Evolutionary conservation across 2,797 vertebrate genomes (phyloP), one percentile per base, ranked within the genome.

Genomic region (Xenentodon cancila): DNA sequence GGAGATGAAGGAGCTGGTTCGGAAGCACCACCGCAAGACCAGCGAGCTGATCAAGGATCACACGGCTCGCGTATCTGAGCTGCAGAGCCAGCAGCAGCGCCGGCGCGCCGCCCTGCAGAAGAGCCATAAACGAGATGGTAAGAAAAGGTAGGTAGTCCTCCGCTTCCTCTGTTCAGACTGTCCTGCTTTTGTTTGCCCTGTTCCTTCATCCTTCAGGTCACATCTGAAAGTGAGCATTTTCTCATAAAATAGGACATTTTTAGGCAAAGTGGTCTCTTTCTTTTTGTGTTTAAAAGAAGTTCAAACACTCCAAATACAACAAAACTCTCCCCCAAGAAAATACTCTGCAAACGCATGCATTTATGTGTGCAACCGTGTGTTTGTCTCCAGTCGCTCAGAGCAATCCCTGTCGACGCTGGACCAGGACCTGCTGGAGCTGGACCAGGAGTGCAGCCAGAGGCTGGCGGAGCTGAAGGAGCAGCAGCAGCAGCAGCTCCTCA

Each of bases 1-100:
- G 80, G 98, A 99, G 87, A 95, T 99, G 94, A 99, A 99, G 90
- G 97, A 99, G 73, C 92, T 99, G 73, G 94, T 97, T 6, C 95
- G 96, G 75, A 96, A 93, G 64, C 97, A 99, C 74, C 96, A 99
- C 88, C 96, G 97, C 90, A 98, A 96, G 89, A 97, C 96, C 63
- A 95, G 93, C 0, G 97, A 98, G 85, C 91, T 99, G 59, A 97
- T 99, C 82, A 98, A 97, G 82, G 97, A 99, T 73, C 97, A 99
- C 85, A 96, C 94, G 0, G 89, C 95, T 2, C 96, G 93, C 17
- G 93, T 93, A 7, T 95, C 94, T 0, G 96, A 98, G 81, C 95
- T 97, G 44, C 95, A 97, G 75, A 95, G 89, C 2, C 96, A 99
- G 64, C 95, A 96, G 73, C 81, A 96, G 82, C 89, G 96, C 9